Base-by-base conservation (phyloP, 2,113 vertebrate genomes). In the Sinocyclocheilus anophthalmus region DNA sequence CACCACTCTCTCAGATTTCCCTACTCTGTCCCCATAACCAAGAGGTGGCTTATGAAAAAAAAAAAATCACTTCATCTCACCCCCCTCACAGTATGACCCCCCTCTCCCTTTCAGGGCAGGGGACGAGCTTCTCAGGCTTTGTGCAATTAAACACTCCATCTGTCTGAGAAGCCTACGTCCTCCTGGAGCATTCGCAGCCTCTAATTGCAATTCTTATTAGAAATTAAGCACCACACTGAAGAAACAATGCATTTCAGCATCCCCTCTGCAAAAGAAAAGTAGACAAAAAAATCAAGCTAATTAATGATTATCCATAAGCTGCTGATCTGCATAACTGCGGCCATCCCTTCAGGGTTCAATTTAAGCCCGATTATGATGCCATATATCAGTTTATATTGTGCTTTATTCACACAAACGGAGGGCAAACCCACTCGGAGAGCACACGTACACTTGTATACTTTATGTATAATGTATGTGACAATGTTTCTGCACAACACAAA, bases 81-180 rank as follows among this genome's bases (percentile, higher is more conserved):
- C 67, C 81, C 85, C 50, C 50, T 53, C 50, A 53, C 50, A 53
- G 13, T 53, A 53, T 42, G 18, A 63, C 42, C 81, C 67, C 85
- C 63, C n/a, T 30, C 61, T 76, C 77, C 86, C 76, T 86, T 75
- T 84, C 86, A 90, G 84, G 90, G 90, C 65, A 89, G 85, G 89
- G 86, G 89, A 92, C 90, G 85, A 88, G 90, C 91, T 92, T 89
- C 90, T 91, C 86, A 86, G 85, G 87, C 91, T 91, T 90, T 89
- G 86, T 90, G 48, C 92, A 93, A 94, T 95, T 94, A 95, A 95
- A 93, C 92, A 94, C 93, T 93, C 95, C 95, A 95, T 96, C 96
- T 96, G 95, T 95, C 94, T 95, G 91, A 84, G 89, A 91, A 91
- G 85, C 76, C 86, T 86, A 88, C 83, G 89, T 88, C 85, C 89